Percentiles rank a stretch among this genome's conserved stretches.
phyloP scores from a whole-genome alignment of 2,888 invertebrate genomes.

The Acleris holmiana region DNA sequence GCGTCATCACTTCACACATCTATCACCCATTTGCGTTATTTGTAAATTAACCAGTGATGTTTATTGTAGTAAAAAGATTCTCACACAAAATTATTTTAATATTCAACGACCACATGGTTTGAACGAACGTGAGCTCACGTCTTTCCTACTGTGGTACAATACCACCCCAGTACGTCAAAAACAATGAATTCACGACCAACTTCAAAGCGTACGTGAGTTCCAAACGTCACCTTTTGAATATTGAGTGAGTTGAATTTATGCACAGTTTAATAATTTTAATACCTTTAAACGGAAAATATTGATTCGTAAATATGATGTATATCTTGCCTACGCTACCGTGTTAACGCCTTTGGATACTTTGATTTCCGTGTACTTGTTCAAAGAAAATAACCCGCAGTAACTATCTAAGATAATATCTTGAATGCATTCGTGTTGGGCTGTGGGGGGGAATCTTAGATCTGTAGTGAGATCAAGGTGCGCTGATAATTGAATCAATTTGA shows the following conservation, averaged over 20 bases:
- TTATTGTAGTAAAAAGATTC: constrained; percentile 8
- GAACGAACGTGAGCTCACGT: constrained; percentile 78
- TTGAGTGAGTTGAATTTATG: constrained; percentile 38
- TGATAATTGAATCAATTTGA: constrained; percentile 82
- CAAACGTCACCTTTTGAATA: constrained; percentile 62
- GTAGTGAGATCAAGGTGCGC: constrained; percentile 77
- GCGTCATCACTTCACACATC: neutral
- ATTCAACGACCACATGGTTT: constrained; percentile 64
- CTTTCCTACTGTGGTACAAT: constrained; percentile 78
- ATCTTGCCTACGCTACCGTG: too few species aligned
- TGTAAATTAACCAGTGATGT: neutral
- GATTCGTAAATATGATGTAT: too few species aligned
- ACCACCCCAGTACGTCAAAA: constrained; percentile 75
- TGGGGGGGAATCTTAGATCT: constrained; percentile 66
- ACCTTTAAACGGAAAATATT: too few species aligned
- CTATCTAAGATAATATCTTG: constrained; percentile 39
- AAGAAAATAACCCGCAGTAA: neutral
- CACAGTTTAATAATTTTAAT: neutral
- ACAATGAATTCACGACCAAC: constrained; percentile 81
- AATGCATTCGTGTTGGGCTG: constrained; percentile 54
- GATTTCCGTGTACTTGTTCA: too few species aligned
- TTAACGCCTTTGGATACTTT: too few species aligned
- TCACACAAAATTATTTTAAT: constrained; percentile 64
- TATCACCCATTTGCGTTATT: neutral
- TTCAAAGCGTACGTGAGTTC: constrained; percentile 68